These are phyloP conservation scores for Leptinotarsa lineolata DNA, from an alignment of 1,140 invertebrate genomes.

Conservation along the genomic window DNA sequence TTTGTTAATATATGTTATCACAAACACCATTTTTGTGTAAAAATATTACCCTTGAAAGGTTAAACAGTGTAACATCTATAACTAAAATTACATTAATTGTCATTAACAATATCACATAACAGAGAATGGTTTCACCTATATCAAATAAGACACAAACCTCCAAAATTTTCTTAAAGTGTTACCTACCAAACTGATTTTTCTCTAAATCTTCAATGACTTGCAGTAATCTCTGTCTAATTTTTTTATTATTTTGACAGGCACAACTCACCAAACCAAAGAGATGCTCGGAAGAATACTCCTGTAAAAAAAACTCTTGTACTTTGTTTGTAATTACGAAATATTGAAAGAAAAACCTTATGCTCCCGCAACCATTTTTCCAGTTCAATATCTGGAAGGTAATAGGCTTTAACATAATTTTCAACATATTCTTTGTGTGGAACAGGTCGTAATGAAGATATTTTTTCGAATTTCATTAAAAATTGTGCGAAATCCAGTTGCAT, in stretches of 20 bases:
- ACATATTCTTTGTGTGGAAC: conserved; percentile 89
- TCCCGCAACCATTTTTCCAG: conserved; percentile 88
- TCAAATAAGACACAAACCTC: not conserved
- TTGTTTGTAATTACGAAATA: not conserved
- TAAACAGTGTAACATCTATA: not conserved
- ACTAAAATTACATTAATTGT: not conserved
- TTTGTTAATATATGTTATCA: no score
- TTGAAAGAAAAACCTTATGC: conserved; percentile 66
- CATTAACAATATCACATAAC: conserved; percentile 26
- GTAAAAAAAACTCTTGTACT: conserved; percentile 37
- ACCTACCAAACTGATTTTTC: conserved; percentile 40
- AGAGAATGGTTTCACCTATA: conserved; percentile 15
- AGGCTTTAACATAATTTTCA: conserved; percentile 94
- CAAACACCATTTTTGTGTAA: no score
- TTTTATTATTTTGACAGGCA: conserved; percentile 87
- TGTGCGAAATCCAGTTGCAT: conserved; percentile 99
- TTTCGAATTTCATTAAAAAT: conserved; percentile 88
- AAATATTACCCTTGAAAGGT: not conserved
- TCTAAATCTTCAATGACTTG: conserved; percentile 71
- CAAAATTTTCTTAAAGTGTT: conserved; percentile 22
- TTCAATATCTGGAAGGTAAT: conserved; percentile 86
- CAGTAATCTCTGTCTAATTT: conserved; percentile 76
- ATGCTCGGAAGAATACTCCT: conserved; percentile 90
- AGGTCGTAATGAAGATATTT: conserved; percentile 79
- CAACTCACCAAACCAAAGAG: conserved; percentile 82